phyloP scores from a whole-genome alignment of 2,113 vertebrate genomes.

The Polyodon spathula region DNA sequence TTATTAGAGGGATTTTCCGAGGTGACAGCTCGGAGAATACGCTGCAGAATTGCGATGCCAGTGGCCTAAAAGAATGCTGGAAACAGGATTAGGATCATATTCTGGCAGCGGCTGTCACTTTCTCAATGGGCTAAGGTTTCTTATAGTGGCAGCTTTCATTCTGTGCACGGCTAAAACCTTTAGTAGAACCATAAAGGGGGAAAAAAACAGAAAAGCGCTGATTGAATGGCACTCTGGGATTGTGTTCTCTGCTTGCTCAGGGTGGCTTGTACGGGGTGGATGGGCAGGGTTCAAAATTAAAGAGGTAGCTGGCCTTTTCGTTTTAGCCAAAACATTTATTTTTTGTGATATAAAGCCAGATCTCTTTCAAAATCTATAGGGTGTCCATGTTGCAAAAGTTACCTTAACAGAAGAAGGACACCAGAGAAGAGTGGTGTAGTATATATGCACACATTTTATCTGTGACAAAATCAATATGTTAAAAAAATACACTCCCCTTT shows the following conservation, averaged over 20 bases:
- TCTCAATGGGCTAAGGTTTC: conserved; percentile 73
- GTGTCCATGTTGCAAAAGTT: not conserved
- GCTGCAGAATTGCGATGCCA: conserved; percentile 63
- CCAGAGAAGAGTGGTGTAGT: not conserved
- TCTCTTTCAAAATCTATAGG: conserved; percentile 10
- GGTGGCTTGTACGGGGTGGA: conserved; percentile 35
- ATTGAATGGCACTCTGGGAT: conserved; percentile 60
- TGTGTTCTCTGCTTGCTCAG: conserved; percentile 41
- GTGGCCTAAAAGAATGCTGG: conserved; percentile 71
- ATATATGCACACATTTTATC: no score
- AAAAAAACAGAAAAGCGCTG: conserved; percentile 34
- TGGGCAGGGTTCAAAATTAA: conserved; percentile 37
- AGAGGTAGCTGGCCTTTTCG: conserved; percentile 27
- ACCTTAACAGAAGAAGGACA: no score
- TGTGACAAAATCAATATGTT: no score
- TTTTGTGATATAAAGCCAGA: not conserved
- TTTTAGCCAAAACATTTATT: conserved; percentile 14
- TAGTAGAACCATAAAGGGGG: conserved; percentile 56
- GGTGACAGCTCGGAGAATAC: conserved; percentile 73
- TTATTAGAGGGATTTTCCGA: conserved; percentile 77
- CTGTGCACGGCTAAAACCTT: conserved; percentile 59
- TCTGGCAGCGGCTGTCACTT: conserved; percentile 77
- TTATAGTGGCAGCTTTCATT: conserved; percentile 68
- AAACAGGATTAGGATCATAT: conserved; percentile 93
- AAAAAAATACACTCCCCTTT: no score